These are phyloP conservation scores for Aspidiotus rigidus DNA, from an alignment of 2,888 invertebrate species.

Conservation along the genomic window DNA sequence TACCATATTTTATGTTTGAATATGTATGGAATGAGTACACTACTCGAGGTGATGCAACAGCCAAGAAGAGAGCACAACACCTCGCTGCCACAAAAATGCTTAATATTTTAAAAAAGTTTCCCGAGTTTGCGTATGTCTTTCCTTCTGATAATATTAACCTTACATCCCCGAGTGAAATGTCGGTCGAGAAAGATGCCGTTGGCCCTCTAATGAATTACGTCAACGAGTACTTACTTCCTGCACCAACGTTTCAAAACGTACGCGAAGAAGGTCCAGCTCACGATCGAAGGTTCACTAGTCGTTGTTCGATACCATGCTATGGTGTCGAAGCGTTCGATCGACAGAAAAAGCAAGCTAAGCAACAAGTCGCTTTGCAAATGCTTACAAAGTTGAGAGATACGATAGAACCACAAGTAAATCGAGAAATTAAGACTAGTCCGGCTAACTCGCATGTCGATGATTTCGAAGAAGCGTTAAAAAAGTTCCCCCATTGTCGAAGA, in stretches of 20 bases:
- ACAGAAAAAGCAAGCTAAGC: slow-evolving; percentile 59
- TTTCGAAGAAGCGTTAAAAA: background rate
- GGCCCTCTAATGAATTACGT: slow-evolving; percentile 42
- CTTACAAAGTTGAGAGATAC: slow-evolving; percentile 36
- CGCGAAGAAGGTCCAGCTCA: slow-evolving; percentile 60
- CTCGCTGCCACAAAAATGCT: slow-evolving; percentile 50
- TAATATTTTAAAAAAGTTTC: slow-evolving; percentile 42
- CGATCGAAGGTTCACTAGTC: slow-evolving; percentile 53
- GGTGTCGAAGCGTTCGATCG: slow-evolving; percentile 49
- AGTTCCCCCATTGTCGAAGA: background rate
- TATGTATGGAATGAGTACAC: slow-evolving; percentile 36
- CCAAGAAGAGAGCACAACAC: slow-evolving; percentile 55
- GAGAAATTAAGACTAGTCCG: background rate
- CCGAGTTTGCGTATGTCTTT: slow-evolving; percentile 35
- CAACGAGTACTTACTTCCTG: slow-evolving; percentile 44
- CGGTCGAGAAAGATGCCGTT: slow-evolving; percentile 39
- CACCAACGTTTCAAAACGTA: slow-evolving; percentile 49
- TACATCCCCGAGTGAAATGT: slow-evolving; percentile 39
- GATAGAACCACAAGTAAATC: slow-evolving; percentile 11
- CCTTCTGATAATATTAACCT: slow-evolving; percentile 17
- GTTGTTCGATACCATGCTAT: slow-evolving; percentile 50
- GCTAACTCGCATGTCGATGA: background rate
- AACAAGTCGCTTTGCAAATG: slow-evolving; percentile 48
- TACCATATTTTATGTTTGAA: slow-evolving; percentile 39
- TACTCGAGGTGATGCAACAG: slow-evolving; percentile 45